Conservation (phyloP, 1,140 invertebrate genomes). For the Drosophila lowei region DNA sequence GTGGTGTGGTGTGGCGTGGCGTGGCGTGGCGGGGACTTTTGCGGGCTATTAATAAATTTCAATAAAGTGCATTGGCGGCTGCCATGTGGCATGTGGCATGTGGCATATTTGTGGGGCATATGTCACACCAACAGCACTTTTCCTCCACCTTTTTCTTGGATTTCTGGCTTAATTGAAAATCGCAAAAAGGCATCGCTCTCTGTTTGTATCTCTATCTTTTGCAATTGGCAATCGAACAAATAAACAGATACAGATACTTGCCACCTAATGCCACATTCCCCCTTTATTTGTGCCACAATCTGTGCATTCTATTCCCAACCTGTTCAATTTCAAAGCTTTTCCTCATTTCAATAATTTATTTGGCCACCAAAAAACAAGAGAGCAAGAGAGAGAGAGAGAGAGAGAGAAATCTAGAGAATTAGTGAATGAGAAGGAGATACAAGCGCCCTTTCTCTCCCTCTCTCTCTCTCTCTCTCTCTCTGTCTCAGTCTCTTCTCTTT, state of each 20-base stretch:
- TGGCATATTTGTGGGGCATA: conserved; percentile 77
- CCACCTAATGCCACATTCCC: conserved; percentile 7
- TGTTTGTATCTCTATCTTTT: conserved; percentile 27
- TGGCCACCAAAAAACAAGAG: conserved; percentile 59
- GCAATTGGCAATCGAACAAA: conserved; percentile 69
- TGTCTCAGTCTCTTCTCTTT: not conserved
- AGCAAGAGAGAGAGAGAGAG: conserved; percentile 18
- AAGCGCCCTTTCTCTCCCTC: not conserved
- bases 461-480: not conserved
- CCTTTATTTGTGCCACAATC: conserved; percentile 38
- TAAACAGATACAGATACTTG: conserved; percentile 48
- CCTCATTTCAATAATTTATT: conserved; percentile 79
- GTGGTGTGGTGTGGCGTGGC: too few relatives aligned
- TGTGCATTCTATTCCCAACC: conserved; percentile 65
- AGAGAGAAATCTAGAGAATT: conserved; percentile 15
- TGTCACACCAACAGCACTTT: conserved; percentile 49
- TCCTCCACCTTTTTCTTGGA: not conserved
- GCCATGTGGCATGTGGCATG: conserved; percentile 65
- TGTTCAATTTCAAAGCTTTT: conserved; percentile 75
- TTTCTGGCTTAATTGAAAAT: conserved; percentile 75
- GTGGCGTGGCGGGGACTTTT: conserved; percentile 46
- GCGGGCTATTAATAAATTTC: conserved; percentile 73
- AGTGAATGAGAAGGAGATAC: conserved; percentile 2
- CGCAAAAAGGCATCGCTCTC: conserved; percentile 51
- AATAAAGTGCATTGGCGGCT: conserved; percentile 65